A percentile compares a stretch with the other conserved stretches of the same genome.
These are phyloP conservation scores for Araneus ventricosus DNA, from an alignment of 1,140 invertebrate genomes.

Conservation along the genomic window DNA sequence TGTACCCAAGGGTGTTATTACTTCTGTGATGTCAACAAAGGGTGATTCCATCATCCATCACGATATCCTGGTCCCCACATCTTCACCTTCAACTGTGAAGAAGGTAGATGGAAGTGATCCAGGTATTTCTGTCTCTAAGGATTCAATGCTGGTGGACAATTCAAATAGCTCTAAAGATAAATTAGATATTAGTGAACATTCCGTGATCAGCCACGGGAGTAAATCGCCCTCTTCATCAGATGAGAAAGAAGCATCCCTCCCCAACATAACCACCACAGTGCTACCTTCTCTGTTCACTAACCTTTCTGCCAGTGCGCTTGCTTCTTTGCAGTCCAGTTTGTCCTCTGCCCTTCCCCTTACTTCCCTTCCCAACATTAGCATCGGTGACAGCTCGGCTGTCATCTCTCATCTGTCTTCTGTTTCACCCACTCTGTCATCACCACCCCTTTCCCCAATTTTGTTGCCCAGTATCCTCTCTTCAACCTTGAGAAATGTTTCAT, in stretches of 20 bases:
- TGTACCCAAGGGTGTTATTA: constrained; percentile 68
- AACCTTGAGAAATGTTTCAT: constrained; percentile 30
- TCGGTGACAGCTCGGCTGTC: constrained; percentile 34
- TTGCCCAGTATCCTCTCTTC: constrained; percentile 55
- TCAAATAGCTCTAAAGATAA: constrained; percentile 63
- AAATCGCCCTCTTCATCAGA: constrained; percentile 50
- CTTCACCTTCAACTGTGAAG: not conserved
- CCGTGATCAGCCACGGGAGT: constrained; percentile 57
- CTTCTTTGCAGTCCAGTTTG: constrained; percentile 70
- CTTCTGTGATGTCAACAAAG: constrained; percentile 70
- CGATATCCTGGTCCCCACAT: constrained; percentile 47
- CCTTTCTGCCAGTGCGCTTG: constrained; percentile 72
- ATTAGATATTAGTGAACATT: constrained; percentile 65
- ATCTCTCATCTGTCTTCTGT: constrained; percentile 22
- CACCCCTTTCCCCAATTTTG: constrained; percentile 60
- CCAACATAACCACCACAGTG: constrained; percentile 49
- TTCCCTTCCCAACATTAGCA: constrained; percentile 56
- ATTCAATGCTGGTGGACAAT: constrained; percentile 53
- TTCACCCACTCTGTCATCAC: constrained; percentile 55
- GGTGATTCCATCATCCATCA: constrained; percentile 58
- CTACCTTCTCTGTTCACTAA: constrained; percentile 71
- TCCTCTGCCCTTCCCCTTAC: constrained; percentile 67
- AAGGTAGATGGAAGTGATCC: constrained; percentile 53
- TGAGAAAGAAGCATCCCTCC: constrained; percentile 40
- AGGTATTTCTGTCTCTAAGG: constrained; percentile 42